Evolutionary conservation across 2,797 vertebrate genomes (phyloP), one percentile per base, ranked within the genome.

Genomic region (Helarctos malayanus): DNA sequence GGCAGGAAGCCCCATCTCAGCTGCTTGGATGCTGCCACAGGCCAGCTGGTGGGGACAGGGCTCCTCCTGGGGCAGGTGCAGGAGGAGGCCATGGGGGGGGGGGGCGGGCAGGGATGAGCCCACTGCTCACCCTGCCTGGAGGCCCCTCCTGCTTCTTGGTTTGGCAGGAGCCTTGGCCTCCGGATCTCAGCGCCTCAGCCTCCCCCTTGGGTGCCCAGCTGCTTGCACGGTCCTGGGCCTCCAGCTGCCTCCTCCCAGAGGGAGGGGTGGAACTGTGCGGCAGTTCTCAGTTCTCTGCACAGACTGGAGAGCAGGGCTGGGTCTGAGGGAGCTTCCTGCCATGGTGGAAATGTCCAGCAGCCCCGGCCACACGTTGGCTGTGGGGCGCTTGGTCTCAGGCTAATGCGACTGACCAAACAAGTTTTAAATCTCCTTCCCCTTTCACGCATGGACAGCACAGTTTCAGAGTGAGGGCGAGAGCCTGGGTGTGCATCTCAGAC

Each of bases 281-380:
- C 7, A 9, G 19, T 59, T 32, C 25, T 41, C 7, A 5, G 19
- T 78, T 29, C 29, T 56, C 8, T 9, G 23, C n/a, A 5, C 21
- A 23, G 41, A 45, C 5, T 0, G 7, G 10, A 14, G 49, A 52
- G 38, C 25, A 13, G 68, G 19, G 12, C 54, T 25, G 1, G 23
- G 1, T 19, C n/a, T 9, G 15, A 32, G 8, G n/a, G 78, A 5
- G 14, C 83, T 76, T 15, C 8, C n/a, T 27, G 23, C 18, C 12
- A 0, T 0, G 1, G 29, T 9, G 19, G 47, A 21, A 21, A 13
- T 21, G 16, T 19, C 4, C 5, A 21, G 54, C 32, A 57, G 19
- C 52, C 35, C 57, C 15, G n/a, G 56, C n/a, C 57, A 9, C 2
- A 0, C 0, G 5, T 10, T 10, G 29, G 14, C 65, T 11, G 2